Evolutionary conservation across 2,113 vertebrate genomes (phyloP).

Genomic region (Malurus alboscapulatus): DNA sequence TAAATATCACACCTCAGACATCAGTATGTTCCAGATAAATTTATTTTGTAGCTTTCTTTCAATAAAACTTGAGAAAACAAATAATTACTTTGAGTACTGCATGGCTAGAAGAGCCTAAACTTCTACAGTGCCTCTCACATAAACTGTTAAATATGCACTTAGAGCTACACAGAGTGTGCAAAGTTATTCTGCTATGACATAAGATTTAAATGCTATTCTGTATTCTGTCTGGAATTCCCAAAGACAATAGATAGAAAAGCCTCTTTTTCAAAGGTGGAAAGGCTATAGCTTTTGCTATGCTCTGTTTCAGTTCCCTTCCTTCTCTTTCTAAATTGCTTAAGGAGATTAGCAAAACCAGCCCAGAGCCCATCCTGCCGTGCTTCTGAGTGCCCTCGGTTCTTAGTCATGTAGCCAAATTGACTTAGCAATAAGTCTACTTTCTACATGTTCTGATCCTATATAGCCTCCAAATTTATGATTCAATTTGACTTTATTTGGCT

Average conservation of each 20-base stretch:
- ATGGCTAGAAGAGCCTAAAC: background rate
- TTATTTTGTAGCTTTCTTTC: background rate
- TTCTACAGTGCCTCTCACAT: background rate
- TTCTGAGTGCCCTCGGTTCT: background rate
- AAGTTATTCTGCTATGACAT: background rate
- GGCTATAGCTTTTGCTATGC: background rate
- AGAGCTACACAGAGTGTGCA: background rate
- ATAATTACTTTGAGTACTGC: background rate
- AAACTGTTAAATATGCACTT: background rate
- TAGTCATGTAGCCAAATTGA: constrained; percentile 56
- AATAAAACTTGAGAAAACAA: background rate
- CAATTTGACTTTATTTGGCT: constrained; percentile 70
- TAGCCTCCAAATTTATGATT: constrained; percentile 68
- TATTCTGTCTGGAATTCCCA: background rate
- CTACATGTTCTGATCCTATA: constrained; percentile 45
- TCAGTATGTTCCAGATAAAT: background rate
- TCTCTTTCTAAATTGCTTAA: background rate
- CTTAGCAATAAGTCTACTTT: constrained; percentile 65
- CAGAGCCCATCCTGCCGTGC: background rate
- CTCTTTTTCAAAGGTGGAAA: background rate
- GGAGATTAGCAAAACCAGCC: background rate
- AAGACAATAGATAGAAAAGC: background rate
- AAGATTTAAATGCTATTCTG: background rate
- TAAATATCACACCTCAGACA: background rate
- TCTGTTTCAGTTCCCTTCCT: background rate